Percentiles rank a stretch among this genome's conserved stretches.
phyloP scores from a whole-genome alignment of 2,888 invertebrate genomes.

The Drosophila heteroneura region DNA sequence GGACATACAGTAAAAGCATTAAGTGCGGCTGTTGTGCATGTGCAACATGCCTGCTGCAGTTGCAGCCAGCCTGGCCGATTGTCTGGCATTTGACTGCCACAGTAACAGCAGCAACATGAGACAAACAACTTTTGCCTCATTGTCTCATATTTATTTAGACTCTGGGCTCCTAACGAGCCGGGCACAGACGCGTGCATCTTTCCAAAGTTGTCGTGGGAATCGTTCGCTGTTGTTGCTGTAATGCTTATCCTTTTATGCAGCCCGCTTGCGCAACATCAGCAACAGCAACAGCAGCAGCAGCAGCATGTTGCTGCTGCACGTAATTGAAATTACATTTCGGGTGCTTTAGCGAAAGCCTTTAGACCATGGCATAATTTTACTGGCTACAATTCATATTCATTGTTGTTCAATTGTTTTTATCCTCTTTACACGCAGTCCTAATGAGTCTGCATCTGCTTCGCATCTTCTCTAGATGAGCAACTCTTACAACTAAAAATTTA shows the following conservation, averaged over 20 bases:
- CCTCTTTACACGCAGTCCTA: slow-evolving; percentile 27
- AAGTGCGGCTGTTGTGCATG: slow-evolving; percentile 67
- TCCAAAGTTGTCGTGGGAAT: slow-evolving; percentile 73
- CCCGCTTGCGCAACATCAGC: slow-evolving; percentile 66
- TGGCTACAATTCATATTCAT: slow-evolving; percentile 73
- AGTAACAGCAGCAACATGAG: slow-evolving; percentile 39
- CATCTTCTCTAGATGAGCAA: background rate
- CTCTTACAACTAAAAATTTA: background rate
- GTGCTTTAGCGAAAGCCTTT: slow-evolving; percentile 59
- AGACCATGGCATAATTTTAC: slow-evolving; percentile 69
- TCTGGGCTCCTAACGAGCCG: slow-evolving; percentile 69
- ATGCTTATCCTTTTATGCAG: slow-evolving; percentile 79
- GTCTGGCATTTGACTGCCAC: slow-evolving; percentile 55
- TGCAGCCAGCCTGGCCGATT: slow-evolving; percentile 53
- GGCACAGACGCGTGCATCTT: slow-evolving; percentile 72
- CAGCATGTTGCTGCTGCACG: slow-evolving; percentile 48
- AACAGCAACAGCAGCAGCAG: slow-evolving; percentile 35
- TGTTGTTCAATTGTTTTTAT: slow-evolving; percentile 49
- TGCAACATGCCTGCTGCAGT: slow-evolving; percentile 47
- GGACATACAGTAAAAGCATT: slow-evolving; percentile 79
- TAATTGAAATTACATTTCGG: slow-evolving; percentile 75
- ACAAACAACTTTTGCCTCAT: slow-evolving; percentile 66
- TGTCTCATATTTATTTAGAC: slow-evolving; percentile 79
- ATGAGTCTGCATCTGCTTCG: slow-evolving; percentile 11
- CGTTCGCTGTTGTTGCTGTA: slow-evolving; percentile 48